Conservation (phyloP, 2,797 vertebrate species). For the Peromyscus nudipes region DNA sequence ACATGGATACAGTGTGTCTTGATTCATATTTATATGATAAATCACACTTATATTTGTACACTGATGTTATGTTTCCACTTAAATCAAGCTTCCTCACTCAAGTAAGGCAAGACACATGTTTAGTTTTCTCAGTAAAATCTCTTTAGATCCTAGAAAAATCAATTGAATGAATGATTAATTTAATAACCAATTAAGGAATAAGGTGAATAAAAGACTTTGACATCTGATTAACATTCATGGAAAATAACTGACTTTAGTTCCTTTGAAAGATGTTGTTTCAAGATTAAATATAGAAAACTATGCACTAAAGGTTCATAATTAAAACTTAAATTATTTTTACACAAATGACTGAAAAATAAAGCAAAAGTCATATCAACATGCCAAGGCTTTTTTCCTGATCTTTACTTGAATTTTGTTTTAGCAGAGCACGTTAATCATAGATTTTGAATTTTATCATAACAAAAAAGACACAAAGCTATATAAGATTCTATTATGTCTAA, state of each 20-base stretch:
- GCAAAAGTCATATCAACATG: not conserved
- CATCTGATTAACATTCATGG: not conserved
- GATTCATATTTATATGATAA: not conserved
- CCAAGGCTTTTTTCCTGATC: not conserved
- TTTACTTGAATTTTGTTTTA: conserved; percentile 62
- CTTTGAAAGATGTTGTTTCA: not conserved
- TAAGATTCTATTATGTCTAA: conserved; percentile 81
- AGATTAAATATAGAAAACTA: not conserved
- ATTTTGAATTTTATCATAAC: conserved; percentile 87
- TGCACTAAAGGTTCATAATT: not conserved
- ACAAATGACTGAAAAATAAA: conserved; percentile 40
- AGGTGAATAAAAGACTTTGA: not conserved
- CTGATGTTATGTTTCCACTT: not conserved
- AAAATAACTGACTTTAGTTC: not conserved
- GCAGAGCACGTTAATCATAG: conserved; percentile 80
- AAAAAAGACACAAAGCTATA: conserved; percentile 75
- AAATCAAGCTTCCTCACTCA: not conserved
- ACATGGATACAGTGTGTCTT: not conserved
- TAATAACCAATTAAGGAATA: conserved; percentile 14
- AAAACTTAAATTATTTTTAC: conserved; percentile 35
- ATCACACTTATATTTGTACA: conserved; percentile 23
- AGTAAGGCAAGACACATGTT: not conserved
- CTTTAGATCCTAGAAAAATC: not conserved
- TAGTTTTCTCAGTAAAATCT: conserved; percentile 35
- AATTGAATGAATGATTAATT: not conserved